Conservation (phyloP, 2,888 invertebrate genomes). For the Dascillus cervinus region DNA sequence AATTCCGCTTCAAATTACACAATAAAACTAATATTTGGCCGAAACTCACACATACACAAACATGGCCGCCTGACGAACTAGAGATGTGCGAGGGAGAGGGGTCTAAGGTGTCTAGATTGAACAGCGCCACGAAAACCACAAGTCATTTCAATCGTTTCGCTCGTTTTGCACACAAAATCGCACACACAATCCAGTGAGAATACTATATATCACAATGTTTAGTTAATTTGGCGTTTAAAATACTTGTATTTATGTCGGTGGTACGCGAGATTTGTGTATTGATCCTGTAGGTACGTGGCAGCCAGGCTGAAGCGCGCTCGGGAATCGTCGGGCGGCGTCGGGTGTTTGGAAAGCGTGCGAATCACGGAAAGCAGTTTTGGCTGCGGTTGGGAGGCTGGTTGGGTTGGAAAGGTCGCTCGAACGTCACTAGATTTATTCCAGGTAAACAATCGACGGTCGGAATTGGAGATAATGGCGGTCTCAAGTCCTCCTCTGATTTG, state of each 20-base stretch:
- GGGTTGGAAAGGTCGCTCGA: too few species aligned
- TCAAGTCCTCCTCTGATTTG: too few species aligned
- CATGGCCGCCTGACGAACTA: slow-evolving; percentile 39
- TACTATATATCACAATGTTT: slow-evolving; percentile 44
- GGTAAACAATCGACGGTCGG: too few species aligned
- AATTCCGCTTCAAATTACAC: too few species aligned
- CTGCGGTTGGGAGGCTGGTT: too few species aligned
- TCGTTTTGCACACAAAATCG: slow-evolving; percentile 16
- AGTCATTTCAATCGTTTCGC: slow-evolving; percentile 29
- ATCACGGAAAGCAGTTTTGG: slow-evolving; percentile 30
- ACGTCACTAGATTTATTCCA: too few species aligned
- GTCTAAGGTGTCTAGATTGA: slow-evolving; percentile 25
- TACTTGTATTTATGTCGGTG: slow-evolving; percentile 36
- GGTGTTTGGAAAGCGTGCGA: slow-evolving; percentile 31
- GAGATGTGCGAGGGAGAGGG: slow-evolving; percentile 28
- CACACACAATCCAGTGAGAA: slow-evolving; percentile 31
- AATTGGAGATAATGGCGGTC: too few species aligned
- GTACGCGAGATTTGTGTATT: slow-evolving; percentile 35
- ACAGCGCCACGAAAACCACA: slow-evolving; percentile 26
- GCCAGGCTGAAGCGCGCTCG: slow-evolving; percentile 26
- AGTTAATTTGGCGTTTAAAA: slow-evolving; percentile 42
- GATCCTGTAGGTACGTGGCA: slow-evolving; percentile 40
- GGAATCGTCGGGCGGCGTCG: slow-evolving; percentile 12
- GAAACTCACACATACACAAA: slow-evolving; percentile 29
- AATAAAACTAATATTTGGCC: too few species aligned